phyloP scores from a whole-genome alignment of 1,140 invertebrate genomes.

The Octopus bimaculoides region DNA sequence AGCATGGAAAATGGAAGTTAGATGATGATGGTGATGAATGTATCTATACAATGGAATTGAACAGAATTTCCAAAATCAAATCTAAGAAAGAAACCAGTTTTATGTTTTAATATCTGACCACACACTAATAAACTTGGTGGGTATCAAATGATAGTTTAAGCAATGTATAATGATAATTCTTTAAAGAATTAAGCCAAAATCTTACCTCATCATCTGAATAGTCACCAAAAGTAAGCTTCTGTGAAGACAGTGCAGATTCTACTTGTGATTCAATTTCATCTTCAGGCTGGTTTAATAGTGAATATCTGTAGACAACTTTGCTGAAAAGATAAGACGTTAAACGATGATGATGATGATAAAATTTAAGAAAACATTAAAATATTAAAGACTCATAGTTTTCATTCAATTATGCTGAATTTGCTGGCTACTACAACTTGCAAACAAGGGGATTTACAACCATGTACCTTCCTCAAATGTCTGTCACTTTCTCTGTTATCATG shows the following conservation, averaged over 20 bases:
- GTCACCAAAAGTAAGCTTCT: constrained; percentile 30
- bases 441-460: not conserved
- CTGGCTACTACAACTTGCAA: not conserved
- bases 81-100: too few relatives aligned
- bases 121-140: too few relatives aligned
- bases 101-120: too few relatives aligned
- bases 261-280: constrained; percentile 38
- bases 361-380: not conserved
- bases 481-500: not conserved
- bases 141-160: too few relatives aligned
- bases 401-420: not conserved
- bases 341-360: not conserved
- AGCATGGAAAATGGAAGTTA: too few relatives aligned
- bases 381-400: not conserved
- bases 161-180: too few relatives aligned
- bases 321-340: constrained; percentile 24
- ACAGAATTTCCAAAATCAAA: too few relatives aligned
- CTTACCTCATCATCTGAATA: constrained; percentile 42
- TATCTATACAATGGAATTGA: too few relatives aligned
- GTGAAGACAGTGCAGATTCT: constrained; percentile 33
- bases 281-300: constrained; percentile 35
- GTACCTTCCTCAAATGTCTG: not conserved
- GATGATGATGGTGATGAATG: too few relatives aligned
- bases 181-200: not conserved
- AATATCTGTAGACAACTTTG: constrained; percentile 43